Evolutionary conservation across 2,113 vertebrate genomes (phyloP).

Genomic region (Pitta sordida): DNA sequence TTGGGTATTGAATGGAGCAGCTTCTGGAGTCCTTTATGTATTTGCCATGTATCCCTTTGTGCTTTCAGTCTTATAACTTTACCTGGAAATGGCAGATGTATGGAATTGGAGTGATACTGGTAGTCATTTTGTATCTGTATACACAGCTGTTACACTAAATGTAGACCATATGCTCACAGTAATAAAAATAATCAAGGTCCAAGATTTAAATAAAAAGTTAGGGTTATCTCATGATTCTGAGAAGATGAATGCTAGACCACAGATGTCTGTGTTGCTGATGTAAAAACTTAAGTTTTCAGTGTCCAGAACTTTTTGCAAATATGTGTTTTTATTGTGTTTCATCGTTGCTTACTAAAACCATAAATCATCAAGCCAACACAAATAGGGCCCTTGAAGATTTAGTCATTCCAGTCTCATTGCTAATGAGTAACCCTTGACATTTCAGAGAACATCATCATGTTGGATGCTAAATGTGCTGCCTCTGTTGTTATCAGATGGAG

Average conservation of each 20-base stretch:
- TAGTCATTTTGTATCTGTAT: not conserved
- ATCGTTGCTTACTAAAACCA: not conserved
- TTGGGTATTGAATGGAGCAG: not conserved
- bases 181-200: not conserved
- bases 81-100: not conserved
- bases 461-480: not conserved
- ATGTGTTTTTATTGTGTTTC: not conserved
- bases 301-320: not conserved
- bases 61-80: not conserved
- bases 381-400: not conserved
- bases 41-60: not conserved
- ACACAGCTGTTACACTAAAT: not conserved
- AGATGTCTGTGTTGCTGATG: not conserved
- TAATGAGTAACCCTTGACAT: not conserved
- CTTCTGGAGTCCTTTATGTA: not conserved
- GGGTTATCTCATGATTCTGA: not conserved
- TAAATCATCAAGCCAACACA: not conserved
- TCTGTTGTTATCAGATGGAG: not conserved
- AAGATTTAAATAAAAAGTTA: not conserved
- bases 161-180: not conserved
- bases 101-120: not conserved
- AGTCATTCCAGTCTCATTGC: not conserved
- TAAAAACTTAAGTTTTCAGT: not conserved
- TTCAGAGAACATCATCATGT: not conserved
- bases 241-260: rapidly evolving